Conservation (phyloP, 1,140 invertebrate genomes). For the Drosophila baimaii region DNA sequence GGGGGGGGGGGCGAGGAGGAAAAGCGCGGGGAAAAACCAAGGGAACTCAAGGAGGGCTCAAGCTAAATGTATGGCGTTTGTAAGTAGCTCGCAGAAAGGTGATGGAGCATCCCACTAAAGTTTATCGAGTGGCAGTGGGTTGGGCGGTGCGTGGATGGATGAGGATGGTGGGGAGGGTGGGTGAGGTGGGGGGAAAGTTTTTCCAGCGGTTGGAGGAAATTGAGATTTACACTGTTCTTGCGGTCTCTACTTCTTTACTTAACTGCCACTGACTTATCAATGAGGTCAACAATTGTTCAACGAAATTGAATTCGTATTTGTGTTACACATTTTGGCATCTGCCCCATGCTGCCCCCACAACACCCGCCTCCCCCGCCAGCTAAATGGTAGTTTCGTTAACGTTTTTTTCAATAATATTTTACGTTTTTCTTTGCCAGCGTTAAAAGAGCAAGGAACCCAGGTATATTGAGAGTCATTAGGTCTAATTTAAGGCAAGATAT, state of each 20-base stretch:
- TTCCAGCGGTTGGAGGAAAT: constrained; percentile 15
- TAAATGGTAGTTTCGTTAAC: neutral
- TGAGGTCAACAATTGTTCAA: constrained; percentile 46
- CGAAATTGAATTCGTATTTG: constrained; percentile 44
- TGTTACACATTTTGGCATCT: constrained; percentile 19
- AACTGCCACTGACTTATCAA: constrained; percentile 44
- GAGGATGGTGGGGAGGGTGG: neutral
- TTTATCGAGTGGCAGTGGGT: constrained; percentile 21
- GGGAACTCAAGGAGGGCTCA: constrained; percentile 31
- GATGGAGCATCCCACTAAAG: constrained; percentile 48
- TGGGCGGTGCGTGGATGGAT: too few species aligned
- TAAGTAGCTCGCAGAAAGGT: constrained; percentile 49
- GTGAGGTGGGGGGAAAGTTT: constrained; percentile 8
- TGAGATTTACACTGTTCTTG: constrained; percentile 45
- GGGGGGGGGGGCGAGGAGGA: neutral
- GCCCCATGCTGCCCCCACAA: neutral
- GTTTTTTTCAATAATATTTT: constrained; percentile 11
- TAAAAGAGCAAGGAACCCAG: too few species aligned
- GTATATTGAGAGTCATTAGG: neutral
- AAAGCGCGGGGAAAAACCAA: neutral
- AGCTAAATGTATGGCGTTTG: constrained; percentile 44
- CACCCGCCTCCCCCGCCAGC: too few species aligned
- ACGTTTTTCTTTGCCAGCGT: too few species aligned
- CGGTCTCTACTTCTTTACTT: constrained; percentile 30
- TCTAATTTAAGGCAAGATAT: neutral